Conservation (phyloP, 2,888 invertebrate genomes). For the Tinea pellionella region DNA sequence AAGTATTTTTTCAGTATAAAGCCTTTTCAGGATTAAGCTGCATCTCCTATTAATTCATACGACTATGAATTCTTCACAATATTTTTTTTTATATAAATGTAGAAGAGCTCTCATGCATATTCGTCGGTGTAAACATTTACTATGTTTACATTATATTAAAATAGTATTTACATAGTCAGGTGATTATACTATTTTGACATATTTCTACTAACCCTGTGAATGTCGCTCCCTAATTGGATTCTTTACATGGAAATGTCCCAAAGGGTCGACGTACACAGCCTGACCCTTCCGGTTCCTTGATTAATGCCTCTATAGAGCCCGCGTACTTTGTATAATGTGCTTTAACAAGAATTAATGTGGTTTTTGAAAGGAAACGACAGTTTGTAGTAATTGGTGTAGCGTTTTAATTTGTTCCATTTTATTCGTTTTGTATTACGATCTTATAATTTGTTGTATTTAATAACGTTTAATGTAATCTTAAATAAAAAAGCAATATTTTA, state of each 20-base stretch:
- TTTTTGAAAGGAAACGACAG: constrained; percentile 19
- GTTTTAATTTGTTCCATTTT: constrained; percentile 2
- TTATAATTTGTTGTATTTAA: not conserved
- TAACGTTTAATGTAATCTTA: no score
- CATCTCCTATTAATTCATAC: no score
- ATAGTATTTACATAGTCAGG: not conserved
- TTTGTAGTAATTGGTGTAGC: constrained; percentile 8
- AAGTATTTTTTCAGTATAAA: no score
- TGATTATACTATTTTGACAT: constrained; percentile 5
- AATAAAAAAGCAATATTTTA: no score
- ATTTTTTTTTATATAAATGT: no score
- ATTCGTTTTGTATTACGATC: not conserved
- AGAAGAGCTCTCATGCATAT: no score
- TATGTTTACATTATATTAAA: not conserved
- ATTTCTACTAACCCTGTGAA: constrained; percentile 16
- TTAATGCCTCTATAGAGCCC: constrained; percentile 26
- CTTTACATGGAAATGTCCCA: constrained; percentile 47
- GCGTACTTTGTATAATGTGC: constrained; percentile 30
- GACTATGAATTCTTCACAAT: no score
- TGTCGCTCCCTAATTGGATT: constrained; percentile 54
- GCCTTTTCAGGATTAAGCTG: no score
- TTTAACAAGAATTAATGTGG: constrained; percentile 38
- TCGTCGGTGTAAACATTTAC: no score
- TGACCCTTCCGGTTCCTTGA: constrained; percentile 47
- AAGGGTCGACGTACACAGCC: constrained; percentile 15